Conservation (phyloP, 1,140 invertebrate genomes). For the Odontomachus brunneus region DNA sequence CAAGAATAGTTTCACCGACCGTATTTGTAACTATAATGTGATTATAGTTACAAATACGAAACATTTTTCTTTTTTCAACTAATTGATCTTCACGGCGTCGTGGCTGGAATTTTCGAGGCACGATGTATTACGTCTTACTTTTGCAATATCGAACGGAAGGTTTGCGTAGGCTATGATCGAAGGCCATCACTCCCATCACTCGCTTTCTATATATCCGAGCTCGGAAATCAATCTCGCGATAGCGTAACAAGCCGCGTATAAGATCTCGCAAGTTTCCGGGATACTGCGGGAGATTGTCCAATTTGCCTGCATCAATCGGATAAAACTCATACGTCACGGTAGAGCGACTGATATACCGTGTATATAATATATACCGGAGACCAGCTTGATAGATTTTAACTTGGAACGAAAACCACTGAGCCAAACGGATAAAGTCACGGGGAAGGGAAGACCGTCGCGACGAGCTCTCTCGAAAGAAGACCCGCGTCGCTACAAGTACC, state of each 20-base stretch:
- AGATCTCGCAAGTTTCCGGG: slow-evolving; percentile 30
- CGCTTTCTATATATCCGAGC: not conserved
- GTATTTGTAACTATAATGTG: too few species aligned
- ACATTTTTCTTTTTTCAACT: too few species aligned
- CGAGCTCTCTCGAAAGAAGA: not conserved
- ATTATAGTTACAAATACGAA: too few species aligned
- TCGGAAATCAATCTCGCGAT: slow-evolving; percentile 18
- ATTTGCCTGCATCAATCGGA: slow-evolving; percentile 23
- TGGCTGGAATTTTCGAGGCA: too few species aligned
- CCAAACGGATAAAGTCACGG: not conserved
- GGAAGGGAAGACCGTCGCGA: slow-evolving; percentile 1
- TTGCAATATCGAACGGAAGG: too few species aligned
- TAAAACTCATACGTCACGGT: slow-evolving; percentile 2
- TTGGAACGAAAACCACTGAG: slow-evolving; percentile 26
- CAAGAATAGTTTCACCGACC: too few species aligned
- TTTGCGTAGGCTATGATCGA: too few species aligned
- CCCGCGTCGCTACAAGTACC: not conserved
- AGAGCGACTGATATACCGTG: not conserved
- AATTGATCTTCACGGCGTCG: too few species aligned
- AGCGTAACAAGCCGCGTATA: not conserved
- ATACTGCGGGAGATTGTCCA: slow-evolving; percentile 34
- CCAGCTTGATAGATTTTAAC: not conserved
- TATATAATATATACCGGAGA: not conserved
- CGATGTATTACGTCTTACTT: too few species aligned
- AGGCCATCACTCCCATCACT: not conserved